phyloP scores from a whole-genome alignment of 2,113 vertebrate species.

The Prionailurus viverrinus region DNA sequence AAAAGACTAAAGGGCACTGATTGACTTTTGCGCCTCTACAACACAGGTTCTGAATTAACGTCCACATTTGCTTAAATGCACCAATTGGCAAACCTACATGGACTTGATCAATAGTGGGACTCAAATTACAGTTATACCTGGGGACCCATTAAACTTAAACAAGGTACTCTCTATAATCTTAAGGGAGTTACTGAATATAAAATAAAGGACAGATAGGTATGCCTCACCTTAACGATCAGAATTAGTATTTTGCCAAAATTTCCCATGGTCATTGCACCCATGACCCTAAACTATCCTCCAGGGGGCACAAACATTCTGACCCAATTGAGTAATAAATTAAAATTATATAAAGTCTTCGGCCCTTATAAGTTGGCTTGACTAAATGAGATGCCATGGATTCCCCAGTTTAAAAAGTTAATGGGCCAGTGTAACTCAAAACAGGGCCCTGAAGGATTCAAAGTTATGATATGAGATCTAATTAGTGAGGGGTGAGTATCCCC shows the following conservation, averaged over 20 bases:
- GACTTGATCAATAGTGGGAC: constrained; percentile 53
- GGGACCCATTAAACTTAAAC: constrained; percentile 60
- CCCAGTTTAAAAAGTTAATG: constrained; percentile 56
- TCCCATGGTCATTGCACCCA: neutral
- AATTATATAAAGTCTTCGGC: constrained; percentile 51
- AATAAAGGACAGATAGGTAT: constrained; percentile 26
- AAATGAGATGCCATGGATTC: constrained; percentile 43
- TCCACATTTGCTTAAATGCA: constrained; percentile 57
- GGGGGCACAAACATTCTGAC: neutral
- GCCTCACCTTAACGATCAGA: neutral
- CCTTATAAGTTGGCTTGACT: constrained; percentile 58
- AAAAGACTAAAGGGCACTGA: constrained; percentile 35
- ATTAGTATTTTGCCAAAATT: constrained; percentile 63
- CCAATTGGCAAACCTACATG: constrained; percentile 58
- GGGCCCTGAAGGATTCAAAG: constrained; percentile 27
- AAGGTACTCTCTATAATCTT: constrained; percentile 58
- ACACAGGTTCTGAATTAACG: constrained; percentile 40
- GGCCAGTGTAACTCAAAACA: constrained; percentile 42
- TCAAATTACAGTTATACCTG: constrained; percentile 58
- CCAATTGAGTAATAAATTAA: constrained; percentile 46
- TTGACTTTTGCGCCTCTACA: neutral
- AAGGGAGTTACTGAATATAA: constrained; percentile 33
- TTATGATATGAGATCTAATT: neutral
- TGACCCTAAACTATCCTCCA: constrained; percentile 38
- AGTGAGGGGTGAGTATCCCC: neutral